phyloP scores from a whole-genome alignment of 2,113 vertebrate species.

The Boulengeromyrus knoepffleri region DNA sequence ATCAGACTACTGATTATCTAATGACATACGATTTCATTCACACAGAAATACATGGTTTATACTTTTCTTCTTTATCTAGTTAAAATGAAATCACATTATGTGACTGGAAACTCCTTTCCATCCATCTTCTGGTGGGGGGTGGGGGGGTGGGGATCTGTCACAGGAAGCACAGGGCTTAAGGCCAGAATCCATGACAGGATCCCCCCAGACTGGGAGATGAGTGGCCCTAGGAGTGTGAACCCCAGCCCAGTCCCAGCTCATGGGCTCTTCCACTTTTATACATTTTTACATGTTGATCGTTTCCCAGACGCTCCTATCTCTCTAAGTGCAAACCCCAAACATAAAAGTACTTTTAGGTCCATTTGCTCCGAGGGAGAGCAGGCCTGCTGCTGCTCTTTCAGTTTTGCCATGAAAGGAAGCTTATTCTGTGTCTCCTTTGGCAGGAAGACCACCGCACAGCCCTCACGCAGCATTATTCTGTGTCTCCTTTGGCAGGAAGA shows the following conservation, averaged over 20 bases:
- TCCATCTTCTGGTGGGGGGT: neutral
- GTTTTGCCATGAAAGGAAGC: neutral
- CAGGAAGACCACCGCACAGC: neutral
- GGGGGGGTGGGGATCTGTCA: neutral
- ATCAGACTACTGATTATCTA: neutral
- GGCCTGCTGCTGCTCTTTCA: neutral
- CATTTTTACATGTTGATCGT: neutral
- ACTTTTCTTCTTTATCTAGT: neutral
- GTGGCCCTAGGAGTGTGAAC: neutral
- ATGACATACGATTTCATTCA: neutral
- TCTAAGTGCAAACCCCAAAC: neutral
- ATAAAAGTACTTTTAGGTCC: neutral
- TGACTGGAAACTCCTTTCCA: neutral
- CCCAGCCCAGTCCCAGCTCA: neutral
- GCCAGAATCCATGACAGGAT: neutral
- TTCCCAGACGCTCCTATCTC: neutral
- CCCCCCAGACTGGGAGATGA: neutral
- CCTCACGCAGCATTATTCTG: neutral
- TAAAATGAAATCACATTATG: neutral
- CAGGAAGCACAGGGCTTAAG: neutral
- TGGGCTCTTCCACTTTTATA: neutral
- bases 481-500: no score
- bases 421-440: neutral
- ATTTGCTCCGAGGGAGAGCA: neutral
- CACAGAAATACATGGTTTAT: neutral